These are phyloP conservation scores for Ephialtes manifestator DNA, from an alignment of 2,888 invertebrate genomes.

Conservation along the genomic window DNA sequence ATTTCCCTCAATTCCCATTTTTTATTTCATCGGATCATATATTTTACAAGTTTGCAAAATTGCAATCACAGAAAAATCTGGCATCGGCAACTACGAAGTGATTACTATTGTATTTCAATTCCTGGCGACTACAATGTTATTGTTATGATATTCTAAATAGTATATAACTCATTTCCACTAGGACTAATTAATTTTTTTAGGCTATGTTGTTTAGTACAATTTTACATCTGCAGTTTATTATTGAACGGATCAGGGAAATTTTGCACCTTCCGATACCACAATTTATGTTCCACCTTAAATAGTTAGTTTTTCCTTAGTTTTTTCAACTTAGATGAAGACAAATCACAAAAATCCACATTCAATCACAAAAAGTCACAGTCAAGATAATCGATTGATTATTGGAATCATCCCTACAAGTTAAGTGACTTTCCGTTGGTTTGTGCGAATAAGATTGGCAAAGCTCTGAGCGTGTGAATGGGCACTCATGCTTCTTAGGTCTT, in stretches of 20 bases:
- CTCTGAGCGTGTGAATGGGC: slow-evolving; percentile 36
- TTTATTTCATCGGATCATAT: background rate
- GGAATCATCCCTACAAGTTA: too few species aligned
- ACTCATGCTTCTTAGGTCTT: slow-evolving; percentile 7
- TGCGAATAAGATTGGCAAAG: slow-evolving; percentile 17
- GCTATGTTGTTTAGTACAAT: too few species aligned
- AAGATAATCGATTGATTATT: background rate
- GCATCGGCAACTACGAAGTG: background rate
- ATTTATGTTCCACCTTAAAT: too few species aligned
- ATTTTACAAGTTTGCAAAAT: background rate
- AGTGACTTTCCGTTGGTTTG: slow-evolving; percentile 17
- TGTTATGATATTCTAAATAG: background rate
- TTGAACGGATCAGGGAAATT: too few species aligned
- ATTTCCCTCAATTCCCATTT: slow-evolving; percentile 34
- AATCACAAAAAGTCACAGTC: background rate
- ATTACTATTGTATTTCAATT: background rate
- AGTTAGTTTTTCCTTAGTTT: too few species aligned
- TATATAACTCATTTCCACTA: background rate
- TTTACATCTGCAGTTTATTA: too few species aligned
- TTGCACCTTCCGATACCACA: too few species aligned
- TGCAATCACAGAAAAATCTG: background rate
- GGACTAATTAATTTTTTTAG: too few species aligned
- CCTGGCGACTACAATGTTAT: background rate
- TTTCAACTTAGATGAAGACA: too few species aligned
- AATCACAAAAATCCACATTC: background rate